phyloP scores from a whole-genome alignment of 2,888 invertebrate species.

The Drosophila sordidula region DNA sequence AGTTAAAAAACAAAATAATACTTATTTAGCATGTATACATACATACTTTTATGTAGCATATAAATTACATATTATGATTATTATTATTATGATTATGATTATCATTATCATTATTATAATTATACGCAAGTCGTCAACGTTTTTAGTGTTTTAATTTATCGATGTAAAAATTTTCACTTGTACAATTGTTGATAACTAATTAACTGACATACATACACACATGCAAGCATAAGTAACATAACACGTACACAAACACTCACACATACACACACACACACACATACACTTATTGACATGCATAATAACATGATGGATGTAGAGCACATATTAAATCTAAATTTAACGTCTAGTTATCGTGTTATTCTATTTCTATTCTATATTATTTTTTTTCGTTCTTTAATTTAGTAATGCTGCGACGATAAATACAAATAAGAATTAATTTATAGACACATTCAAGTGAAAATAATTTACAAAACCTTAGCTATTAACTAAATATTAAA shows the following conservation, averaged over 20 bases:
- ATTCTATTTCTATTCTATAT: conserved; percentile 33
- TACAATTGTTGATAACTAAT: conserved; percentile 68
- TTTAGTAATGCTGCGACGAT: conserved; percentile 72
- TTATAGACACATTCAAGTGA: conserved; percentile 77
- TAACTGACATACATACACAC: conserved; percentile 19
- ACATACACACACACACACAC: conserved; percentile 3
- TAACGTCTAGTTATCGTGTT: conserved; percentile 53
- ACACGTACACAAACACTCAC: not conserved
- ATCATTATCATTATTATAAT: conserved; percentile 28
- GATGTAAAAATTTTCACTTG: conserved; percentile 71
- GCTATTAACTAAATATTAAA: conserved; percentile 69
- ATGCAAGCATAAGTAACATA: conserved; percentile 6
- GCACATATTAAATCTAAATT: conserved; percentile 48
- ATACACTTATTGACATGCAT: conserved; percentile 22
- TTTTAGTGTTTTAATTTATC: conserved; percentile 48
- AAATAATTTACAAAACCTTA: conserved; percentile 75
- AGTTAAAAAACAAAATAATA: conserved; percentile 22
- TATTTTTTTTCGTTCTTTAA: conserved; percentile 52
- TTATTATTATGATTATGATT: conserved; percentile 32
- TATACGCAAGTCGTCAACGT: conserved; percentile 44
- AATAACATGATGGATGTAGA: conserved; percentile 48
- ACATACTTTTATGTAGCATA: conserved; percentile 40
- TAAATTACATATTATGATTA: conserved; percentile 28
- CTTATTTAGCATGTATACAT: conserved; percentile 35
- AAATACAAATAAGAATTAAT: conserved; percentile 74